Percentiles rank a stretch among this genome's conserved stretches.
These are phyloP conservation scores for Drosophila colorata DNA, from an alignment of 2,888 invertebrate genomes.

Conservation along the genomic window DNA sequence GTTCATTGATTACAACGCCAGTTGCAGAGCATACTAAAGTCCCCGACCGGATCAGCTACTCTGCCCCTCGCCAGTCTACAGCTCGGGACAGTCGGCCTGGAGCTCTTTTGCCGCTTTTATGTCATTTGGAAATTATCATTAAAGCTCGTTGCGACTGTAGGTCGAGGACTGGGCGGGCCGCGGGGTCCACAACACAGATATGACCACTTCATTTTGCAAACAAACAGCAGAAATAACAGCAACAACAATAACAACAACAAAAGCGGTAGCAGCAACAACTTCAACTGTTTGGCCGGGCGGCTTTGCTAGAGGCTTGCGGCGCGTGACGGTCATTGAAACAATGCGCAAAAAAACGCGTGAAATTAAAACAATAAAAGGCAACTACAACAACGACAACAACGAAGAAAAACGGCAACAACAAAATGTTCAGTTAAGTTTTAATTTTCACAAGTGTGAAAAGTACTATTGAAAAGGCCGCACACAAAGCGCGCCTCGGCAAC, in stretches of 20 bases:
- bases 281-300: constrained; percentile 43
- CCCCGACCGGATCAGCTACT: constrained; percentile 11
- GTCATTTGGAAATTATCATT: constrained; percentile 79
- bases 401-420: constrained; percentile 35
- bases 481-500: constrained; percentile 57
- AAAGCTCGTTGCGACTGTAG: constrained; percentile 43
- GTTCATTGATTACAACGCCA: constrained; percentile 69
- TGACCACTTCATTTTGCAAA: constrained; percentile 76
- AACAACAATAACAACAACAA: constrained; percentile 19
- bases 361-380: constrained; percentile 76
- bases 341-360: constrained; percentile 76
- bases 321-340: constrained; percentile 77
- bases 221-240: constrained; percentile 42
- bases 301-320: constrained; percentile 60
- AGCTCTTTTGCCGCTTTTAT: constrained; percentile 58
- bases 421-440: constrained; percentile 77
- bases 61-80: neutral
- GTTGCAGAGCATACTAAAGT: constrained; percentile 4
- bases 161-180: neutral
- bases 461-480: constrained; percentile 70
- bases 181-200: constrained; percentile 48
- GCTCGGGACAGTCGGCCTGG: constrained; percentile 22
- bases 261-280: constrained; percentile 19
- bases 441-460: constrained; percentile 77
- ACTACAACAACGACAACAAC: constrained; percentile 36